Evolutionary conservation across 2,113 vertebrate species (phyloP).

Genomic region (Peromyscus polionotus): DNA sequence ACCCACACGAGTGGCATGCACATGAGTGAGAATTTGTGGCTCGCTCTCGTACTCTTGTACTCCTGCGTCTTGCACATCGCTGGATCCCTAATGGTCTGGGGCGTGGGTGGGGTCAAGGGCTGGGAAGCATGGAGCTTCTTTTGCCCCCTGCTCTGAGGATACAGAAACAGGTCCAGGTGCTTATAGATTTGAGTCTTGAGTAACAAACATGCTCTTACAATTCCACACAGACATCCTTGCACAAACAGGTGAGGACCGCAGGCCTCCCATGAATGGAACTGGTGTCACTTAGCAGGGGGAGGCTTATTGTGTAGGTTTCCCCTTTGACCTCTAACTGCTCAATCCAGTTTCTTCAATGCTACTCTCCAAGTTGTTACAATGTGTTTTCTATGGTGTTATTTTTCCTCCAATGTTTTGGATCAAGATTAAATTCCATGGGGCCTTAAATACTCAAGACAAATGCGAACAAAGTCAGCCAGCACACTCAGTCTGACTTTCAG

Average conservation of each 20-base stretch:
- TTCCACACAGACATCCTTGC: not conserved
- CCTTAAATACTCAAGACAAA: conserved; percentile 41
- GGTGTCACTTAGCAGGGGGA: not conserved
- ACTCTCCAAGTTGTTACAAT: conserved; percentile 24
- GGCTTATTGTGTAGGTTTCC: not conserved
- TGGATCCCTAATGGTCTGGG: not conserved
- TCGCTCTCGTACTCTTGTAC: conserved; percentile 2
- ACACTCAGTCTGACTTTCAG: not conserved
- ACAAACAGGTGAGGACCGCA: not conserved
- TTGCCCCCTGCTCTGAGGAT: not conserved
- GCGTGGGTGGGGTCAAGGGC: not conserved
- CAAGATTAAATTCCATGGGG: conserved; percentile 58
- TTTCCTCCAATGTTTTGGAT: conserved; percentile 53
- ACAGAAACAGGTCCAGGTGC: not conserved
- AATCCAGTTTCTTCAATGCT: not conserved
- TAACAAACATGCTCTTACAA: not conserved
- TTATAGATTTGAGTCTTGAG: not conserved
- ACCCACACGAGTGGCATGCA: conserved; percentile 72
- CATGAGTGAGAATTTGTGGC: conserved; percentile 5
- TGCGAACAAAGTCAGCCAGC: conserved; percentile 25
- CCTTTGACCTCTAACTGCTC: not conserved
- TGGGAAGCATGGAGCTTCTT: not conserved
- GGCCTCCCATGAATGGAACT: not conserved
- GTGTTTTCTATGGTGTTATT: conserved; percentile 19
- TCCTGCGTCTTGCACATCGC: not conserved